These are phyloP conservation scores for Dryas iulia DNA, from an alignment of 1,140 invertebrate species.

Conservation along the genomic window DNA sequence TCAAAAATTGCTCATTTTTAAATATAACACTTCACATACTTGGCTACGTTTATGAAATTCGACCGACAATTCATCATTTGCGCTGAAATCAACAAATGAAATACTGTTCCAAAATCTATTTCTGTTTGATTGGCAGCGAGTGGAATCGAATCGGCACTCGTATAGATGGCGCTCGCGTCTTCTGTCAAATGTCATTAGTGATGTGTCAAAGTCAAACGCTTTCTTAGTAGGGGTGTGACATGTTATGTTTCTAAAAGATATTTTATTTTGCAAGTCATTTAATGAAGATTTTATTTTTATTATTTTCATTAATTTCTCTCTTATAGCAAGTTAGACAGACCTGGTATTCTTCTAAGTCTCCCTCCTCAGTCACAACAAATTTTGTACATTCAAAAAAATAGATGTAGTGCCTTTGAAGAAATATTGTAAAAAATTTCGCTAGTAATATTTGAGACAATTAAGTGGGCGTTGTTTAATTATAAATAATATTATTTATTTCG, in stretches of 20 bases:
- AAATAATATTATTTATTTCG: too few relatives aligned
- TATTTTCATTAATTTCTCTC: too few relatives aligned
- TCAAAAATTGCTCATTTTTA: neutral
- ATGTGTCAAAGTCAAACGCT: constrained; percentile 61
- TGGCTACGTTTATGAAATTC: neutral
- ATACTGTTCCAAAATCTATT: constrained; percentile 48
- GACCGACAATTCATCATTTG: neutral
- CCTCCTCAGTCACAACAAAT: too few relatives aligned
- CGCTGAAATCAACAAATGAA: constrained; percentile 37
- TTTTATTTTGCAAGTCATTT: neutral
- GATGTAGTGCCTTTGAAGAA: too few relatives aligned
- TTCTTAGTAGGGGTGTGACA: constrained; percentile 26
- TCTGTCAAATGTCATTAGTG: constrained; percentile 61
- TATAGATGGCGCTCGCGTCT: constrained; percentile 49
- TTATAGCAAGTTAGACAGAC: too few relatives aligned
- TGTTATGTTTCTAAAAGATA: neutral
- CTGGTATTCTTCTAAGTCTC: too few relatives aligned
- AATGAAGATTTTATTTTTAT: too few relatives aligned
- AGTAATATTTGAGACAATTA: too few relatives aligned
- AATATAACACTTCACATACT: neutral
- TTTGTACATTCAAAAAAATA: too few relatives aligned
- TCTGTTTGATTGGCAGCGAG: constrained; percentile 51
- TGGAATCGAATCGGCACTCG: constrained; percentile 57
- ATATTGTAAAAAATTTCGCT: too few relatives aligned
- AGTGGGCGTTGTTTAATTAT: too few relatives aligned